Evolutionary conservation across 2,888 invertebrate genomes (phyloP).

Genomic region (Microctonus hyperodae): DNA sequence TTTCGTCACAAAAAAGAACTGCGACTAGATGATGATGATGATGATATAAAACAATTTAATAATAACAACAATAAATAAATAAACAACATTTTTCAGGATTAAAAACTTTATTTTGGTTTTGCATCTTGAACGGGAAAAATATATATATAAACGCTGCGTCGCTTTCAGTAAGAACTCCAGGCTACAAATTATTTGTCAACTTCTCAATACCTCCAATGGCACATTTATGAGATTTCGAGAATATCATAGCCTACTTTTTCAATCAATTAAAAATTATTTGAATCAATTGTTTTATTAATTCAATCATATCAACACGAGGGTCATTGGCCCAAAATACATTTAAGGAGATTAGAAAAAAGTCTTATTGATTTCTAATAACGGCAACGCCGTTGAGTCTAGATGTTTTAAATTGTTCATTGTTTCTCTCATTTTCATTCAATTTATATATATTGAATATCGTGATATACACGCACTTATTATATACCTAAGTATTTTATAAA

Average conservation of each 20-base stretch:
- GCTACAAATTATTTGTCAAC: slow-evolving; percentile 54
- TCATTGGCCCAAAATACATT: slow-evolving; percentile 15
- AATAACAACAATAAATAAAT: not conserved
- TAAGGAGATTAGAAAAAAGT: slow-evolving; percentile 10
- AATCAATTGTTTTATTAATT: not conserved
- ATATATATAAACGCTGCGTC: slow-evolving; percentile 43
- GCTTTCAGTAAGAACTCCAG: slow-evolving; percentile 55
- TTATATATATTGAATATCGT: not conserved
- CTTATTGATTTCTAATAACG: not conserved
- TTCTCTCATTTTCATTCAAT: not conserved
- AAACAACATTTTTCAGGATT: slow-evolving; percentile 43
- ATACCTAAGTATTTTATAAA: slow-evolving; percentile 21
- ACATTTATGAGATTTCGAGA: slow-evolving; percentile 29
- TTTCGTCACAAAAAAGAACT: not conserved
- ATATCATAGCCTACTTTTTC: slow-evolving; percentile 17
- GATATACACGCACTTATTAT: not conserved
- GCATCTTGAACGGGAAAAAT: slow-evolving; percentile 60
- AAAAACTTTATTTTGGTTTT: slow-evolving; percentile 61
- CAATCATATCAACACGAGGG: slow-evolving; percentile 6
- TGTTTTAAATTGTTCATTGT: not conserved
- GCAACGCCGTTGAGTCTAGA: not conserved
- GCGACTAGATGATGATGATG: too few species aligned
- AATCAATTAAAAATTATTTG: not conserved
- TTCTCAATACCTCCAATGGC: slow-evolving; percentile 39
- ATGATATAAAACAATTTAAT: not conserved